Evolutionary conservation across 2,888 invertebrate species (phyloP).

Genomic region (Buathra laborator): DNA sequence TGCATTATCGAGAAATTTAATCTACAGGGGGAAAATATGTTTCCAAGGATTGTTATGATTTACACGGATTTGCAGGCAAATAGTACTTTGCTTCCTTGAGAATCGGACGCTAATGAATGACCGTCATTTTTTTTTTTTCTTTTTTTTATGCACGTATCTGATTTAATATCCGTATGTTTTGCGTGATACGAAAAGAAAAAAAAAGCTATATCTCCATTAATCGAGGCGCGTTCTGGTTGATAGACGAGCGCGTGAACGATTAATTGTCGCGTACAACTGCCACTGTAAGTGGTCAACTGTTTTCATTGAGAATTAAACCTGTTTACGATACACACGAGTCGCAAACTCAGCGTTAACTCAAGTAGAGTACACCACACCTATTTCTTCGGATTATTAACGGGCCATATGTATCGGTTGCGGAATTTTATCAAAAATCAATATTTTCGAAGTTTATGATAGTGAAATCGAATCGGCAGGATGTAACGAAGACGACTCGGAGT

Average conservation of each 20-base stretch:
- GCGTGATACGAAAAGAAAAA: background rate
- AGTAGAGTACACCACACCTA: too few species aligned
- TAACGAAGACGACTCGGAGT: background rate
- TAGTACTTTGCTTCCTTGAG: background rate
- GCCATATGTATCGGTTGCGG: too few species aligned
- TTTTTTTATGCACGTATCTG: background rate
- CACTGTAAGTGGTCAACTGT: background rate
- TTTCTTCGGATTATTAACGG: too few species aligned
- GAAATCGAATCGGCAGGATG: background rate
- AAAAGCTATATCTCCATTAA: background rate
- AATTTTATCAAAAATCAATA: too few species aligned
- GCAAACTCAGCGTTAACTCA: too few species aligned
- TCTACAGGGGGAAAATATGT: too few species aligned
- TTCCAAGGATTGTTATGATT: background rate
- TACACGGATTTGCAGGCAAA: background rate
- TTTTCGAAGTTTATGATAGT: background rate
- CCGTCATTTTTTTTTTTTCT: background rate
- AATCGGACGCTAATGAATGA: constrained; percentile 2
- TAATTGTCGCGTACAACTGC: background rate
- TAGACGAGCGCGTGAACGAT: background rate
- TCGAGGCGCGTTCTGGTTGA: background rate
- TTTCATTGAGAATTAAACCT: constrained; percentile 5
- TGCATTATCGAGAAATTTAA: too few species aligned
- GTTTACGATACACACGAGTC: background rate
- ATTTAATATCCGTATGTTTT: background rate